Percentiles rank a stretch among this genome's conserved stretches.
Evolutionary conservation across 2,797 vertebrate genomes (phyloP).

Genomic region (Garrulus glandarius): DNA sequence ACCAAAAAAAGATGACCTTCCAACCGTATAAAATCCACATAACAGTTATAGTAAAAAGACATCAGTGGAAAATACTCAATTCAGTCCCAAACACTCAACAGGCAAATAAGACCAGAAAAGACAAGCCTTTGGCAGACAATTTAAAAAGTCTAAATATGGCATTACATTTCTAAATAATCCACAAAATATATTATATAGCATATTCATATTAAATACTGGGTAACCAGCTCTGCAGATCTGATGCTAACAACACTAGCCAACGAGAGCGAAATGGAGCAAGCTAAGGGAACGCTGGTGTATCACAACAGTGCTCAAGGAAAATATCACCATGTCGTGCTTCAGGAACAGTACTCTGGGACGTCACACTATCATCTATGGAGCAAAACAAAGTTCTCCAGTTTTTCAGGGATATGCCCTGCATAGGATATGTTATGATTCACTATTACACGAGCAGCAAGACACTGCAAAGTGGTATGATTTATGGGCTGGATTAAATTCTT

Average conservation of each 20-base stretch:
- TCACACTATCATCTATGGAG: slow-evolving; percentile 91
- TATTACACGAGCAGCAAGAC: slow-evolving; percentile 94
- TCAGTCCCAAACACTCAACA: slow-evolving; percentile 68
- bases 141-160: slow-evolving; percentile 70
- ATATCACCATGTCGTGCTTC: slow-evolving; percentile 66
- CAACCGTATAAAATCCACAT: slow-evolving; percentile 71
- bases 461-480: slow-evolving; percentile 97
- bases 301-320: slow-evolving; percentile 73
- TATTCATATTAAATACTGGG: slow-evolving; percentile 78
- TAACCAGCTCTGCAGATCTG: slow-evolving; percentile 68
- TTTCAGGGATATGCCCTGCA: slow-evolving; percentile 91
- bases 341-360: slow-evolving; percentile 21
- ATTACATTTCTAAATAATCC: slow-evolving; percentile 73
- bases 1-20: slow-evolving; percentile 51
- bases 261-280: slow-evolving; percentile 67
- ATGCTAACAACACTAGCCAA: slow-evolving; percentile 68
- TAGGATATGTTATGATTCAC: slow-evolving; percentile 89
- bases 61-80: slow-evolving; percentile 69
- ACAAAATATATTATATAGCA: slow-evolving; percentile 78
- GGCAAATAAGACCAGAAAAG: slow-evolving; percentile 70
- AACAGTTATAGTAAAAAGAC: slow-evolving; percentile 71
- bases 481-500: slow-evolving; percentile 97
- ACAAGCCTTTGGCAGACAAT: slow-evolving; percentile 78
- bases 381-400: slow-evolving; percentile 93
- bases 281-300: slow-evolving; percentile 74